Evolutionary conservation across 1,140 invertebrate genomes (phyloP), one percentile per base, ranked within the genome.

Genomic region (Heliothis virescens): DNA sequence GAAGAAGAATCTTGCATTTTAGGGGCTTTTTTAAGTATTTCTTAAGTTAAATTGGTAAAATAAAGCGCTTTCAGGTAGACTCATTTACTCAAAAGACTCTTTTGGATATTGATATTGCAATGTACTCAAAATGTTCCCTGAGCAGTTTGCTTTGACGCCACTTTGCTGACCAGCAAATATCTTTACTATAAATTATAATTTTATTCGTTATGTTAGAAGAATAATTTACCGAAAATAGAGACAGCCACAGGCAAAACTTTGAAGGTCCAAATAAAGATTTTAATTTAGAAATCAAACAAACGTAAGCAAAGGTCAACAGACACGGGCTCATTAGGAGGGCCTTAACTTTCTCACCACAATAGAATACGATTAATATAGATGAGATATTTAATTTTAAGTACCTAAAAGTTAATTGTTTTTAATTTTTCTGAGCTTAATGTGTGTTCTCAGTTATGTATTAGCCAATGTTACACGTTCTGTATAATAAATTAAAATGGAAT

Each of bases 211-310:
- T 53, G 11, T n/a, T 53, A n/a, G 2, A 15, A 15, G n/a, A 53
- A n/a, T 53, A 53, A n/a, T 53, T n/a, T 5, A 53, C 15, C 15
- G 5, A n/a, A 53, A n/a, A 53, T 53, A n/a, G 5, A n/a, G 15
- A 55, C 3, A 16, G 16, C 15, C 16, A 16, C 1, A 18, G 55
- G 21, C 18, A 21, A 59, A 59, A 21, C 55, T 21, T 55, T 18
- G n/a, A 18, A 55, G 53, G 53, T n/a, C 53, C 12, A 59, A 26
- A 26, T 12, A 11, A 59, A 21, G 18, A 59, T 59, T 59, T 21
- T 59, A 59, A 59, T 59, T 55, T 55, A 55, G n/a, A 55, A 55
- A 55, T n/a, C 34, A 55, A 55, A 55, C 53, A 26, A 41, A 59
- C 10, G 1, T 59, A 11, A 34, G 15, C n/a, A 53, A 26, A 60